These are phyloP conservation scores for Philereme vetulata DNA, from an alignment of 2,888 invertebrate species.

Conservation along the genomic window DNA sequence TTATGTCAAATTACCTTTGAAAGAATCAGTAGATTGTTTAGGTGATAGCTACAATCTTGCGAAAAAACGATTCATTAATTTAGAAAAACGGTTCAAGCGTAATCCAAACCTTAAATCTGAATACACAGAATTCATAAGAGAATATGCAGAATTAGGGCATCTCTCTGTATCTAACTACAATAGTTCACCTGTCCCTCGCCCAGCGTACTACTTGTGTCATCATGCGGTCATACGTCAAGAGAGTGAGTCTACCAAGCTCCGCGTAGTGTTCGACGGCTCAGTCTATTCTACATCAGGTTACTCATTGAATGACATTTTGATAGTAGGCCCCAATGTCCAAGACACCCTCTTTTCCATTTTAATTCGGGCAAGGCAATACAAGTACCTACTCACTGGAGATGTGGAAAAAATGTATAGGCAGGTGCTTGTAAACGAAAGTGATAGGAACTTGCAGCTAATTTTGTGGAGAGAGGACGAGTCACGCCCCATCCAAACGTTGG, in stretches of 20 bases:
- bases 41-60: background rate
- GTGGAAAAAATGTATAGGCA: slow-evolving; percentile 42
- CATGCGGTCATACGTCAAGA: no score
- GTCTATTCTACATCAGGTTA: no score
- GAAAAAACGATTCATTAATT: slow-evolving; percentile 2
- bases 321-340: slow-evolving; percentile 41
- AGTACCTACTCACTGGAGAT: slow-evolving; percentile 38
- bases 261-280: no score
- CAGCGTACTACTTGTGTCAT: no score
- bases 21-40: background rate
- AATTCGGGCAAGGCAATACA: no score
- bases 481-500: slow-evolving; percentile 26
- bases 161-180: no score
- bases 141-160: no score
- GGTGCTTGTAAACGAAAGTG: slow-evolving; percentile 13
- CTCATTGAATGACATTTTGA: no score
- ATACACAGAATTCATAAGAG: background rate
- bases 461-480: slow-evolving; percentile 38
- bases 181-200: no score
- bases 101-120: background rate
- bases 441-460: slow-evolving; percentile 29
- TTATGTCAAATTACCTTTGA: background rate
- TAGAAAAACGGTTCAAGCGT: background rate
- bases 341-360: slow-evolving; percentile 39
- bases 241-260: no score